These are phyloP conservation scores for Frankliniella fusca DNA, from an alignment of 2,888 invertebrate species.

Conservation along the genomic window DNA sequence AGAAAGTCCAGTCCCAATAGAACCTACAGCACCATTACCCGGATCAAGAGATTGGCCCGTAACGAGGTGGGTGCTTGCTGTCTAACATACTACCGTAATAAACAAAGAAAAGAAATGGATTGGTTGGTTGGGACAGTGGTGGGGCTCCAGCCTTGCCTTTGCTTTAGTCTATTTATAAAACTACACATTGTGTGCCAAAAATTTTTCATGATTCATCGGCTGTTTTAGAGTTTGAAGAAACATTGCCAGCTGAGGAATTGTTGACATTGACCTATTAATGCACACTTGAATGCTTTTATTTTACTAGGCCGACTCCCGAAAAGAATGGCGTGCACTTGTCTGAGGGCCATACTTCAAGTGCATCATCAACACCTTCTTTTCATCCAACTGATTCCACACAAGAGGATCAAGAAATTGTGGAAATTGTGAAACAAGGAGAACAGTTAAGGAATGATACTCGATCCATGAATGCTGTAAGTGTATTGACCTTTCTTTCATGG, in stretches of 20 bases:
- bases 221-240: too few relatives aligned
- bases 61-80: background rate
- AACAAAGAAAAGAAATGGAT: too few relatives aligned
- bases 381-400: conserved; percentile 41
- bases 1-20: conserved; percentile 52
- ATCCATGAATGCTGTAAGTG: conserved; percentile 29
- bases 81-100: too few relatives aligned
- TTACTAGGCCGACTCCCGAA: conserved; percentile 44
- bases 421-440: conserved; percentile 51
- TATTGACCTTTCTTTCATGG: background rate
- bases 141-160: too few relatives aligned
- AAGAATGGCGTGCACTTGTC: conserved; percentile 43
- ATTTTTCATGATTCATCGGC: too few relatives aligned
- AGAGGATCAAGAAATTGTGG: conserved; percentile 55
- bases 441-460: conserved; percentile 37
- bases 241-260: too few relatives aligned
- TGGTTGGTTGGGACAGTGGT: too few relatives aligned
- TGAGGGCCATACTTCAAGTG: background rate
- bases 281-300: background rate
- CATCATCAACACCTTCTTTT: background rate
- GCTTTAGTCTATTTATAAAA: background rate
- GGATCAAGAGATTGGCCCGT: conserved; percentile 46
- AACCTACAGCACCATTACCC: conserved; percentile 45
- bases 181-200: background rate
- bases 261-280: background rate